Base-by-base conservation (phyloP, 2,888 invertebrate genomes). In the Dolichomitus sp. region DNA sequence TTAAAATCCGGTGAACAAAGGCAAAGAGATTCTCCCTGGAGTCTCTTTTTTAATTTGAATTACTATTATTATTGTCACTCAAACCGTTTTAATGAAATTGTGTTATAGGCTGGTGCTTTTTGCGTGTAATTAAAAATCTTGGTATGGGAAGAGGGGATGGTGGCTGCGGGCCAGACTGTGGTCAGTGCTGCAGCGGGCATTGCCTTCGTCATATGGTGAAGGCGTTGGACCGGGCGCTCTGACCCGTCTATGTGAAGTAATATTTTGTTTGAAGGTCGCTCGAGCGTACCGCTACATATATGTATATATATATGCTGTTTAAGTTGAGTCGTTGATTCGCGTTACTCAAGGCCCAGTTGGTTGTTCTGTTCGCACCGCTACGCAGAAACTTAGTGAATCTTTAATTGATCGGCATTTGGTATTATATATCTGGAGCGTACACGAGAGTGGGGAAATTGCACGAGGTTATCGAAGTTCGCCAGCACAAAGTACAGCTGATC, bases 401-500 rank as follows among this genome's bases (percentile, higher is more conserved):
- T 66, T 50, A 50, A 83, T 80, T 63, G 76, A 69, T 33, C 19
- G 45, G 74, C 66, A 69, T 59, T 85, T 82, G 77, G 63, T 83
- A 54, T 84, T 85, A 85, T 85, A 85, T 80, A 84, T 72, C 57
- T 63, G 19, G 42, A 23, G 61, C 17, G 11, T n/a, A 23, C 33
- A 48, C 57, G 42, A 50, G 74, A 48, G 84, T 69, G 81, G 80
- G 84, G 81, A 84, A 84, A 75, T 77, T 84, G 75, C 75, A 86
- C 80, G 86, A 91, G 93, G 93, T 93, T 93, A 93, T 93, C 93
- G 78, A 72, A 84, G 91, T 91, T 90, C 88, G 61, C 88, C 81
- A 83, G 92, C 90, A 80, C 92, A 92, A 92, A 92, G 92, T 93
- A 90, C 93, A 91, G 90, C 89, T 89, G 91, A 91, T 90, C 77